Evolutionary conservation across 2,113 vertebrate species (phyloP).

Genomic region (Leptodactylus fuscus): DNA sequence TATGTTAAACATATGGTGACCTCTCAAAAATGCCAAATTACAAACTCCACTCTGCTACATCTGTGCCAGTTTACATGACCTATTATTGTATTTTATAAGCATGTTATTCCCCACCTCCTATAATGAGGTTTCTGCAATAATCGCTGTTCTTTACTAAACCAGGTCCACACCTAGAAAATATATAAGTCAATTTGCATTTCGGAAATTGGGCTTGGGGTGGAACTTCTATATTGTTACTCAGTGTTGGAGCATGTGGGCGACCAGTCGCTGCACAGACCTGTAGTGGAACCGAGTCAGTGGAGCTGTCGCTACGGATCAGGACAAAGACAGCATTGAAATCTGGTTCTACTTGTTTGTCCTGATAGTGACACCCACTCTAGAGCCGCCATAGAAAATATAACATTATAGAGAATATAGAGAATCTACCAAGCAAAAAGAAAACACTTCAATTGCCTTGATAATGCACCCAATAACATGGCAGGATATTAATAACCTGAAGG

Average conservation of each 20-base stretch:
- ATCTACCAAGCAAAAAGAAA: background rate
- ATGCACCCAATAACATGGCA: background rate
- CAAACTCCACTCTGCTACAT: background rate
- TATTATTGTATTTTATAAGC: background rate
- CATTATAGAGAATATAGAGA: background rate
- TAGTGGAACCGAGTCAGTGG: background rate
- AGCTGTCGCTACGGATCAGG: background rate
- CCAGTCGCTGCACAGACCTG: constrained; percentile 1
- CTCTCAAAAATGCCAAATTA: too few relatives aligned
- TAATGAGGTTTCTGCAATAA: constrained; percentile 5
- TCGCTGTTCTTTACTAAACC: background rate
- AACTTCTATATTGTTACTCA: constrained; percentile 27
- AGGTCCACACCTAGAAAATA: constrained; percentile 19
- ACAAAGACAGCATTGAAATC: background rate
- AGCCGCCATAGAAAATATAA: background rate
- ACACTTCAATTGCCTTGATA: background rate
- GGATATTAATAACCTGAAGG: background rate
- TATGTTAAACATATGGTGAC: background rate
- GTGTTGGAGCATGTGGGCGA: constrained; percentile 4
- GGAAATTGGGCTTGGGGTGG: constrained; percentile 25
- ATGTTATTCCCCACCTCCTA: background rate
- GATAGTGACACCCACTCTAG: background rate
- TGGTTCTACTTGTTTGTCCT: background rate
- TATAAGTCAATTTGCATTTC: background rate
- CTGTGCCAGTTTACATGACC: too few relatives aligned